Base-by-base conservation (phyloP, 2,797 vertebrate species). In the Tinamus major region DNA sequence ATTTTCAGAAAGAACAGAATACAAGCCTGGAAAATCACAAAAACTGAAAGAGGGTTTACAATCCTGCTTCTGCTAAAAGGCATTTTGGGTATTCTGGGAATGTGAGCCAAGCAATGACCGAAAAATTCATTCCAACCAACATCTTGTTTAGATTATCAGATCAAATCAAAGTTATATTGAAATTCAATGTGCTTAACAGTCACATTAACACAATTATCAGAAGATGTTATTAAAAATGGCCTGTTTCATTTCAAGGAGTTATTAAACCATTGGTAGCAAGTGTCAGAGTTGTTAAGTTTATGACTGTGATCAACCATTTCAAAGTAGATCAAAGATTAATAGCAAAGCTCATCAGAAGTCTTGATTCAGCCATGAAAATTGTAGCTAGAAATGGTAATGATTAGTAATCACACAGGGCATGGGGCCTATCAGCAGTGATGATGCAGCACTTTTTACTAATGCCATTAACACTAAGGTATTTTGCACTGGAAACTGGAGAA, bases 311-410 rank as follows among this genome's bases (percentile, higher is more conserved):
- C 71, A 96, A 69, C 86, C 48, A 5, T 85, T 94, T 95, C 75
- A 82, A 81, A 92, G 85, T 10, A 95, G 75, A 83, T 85, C 70
- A 93, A 83, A 90, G 79, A 95, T 91, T 94, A 91, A 91, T 63
- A 88, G 53, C 53, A 93, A 95, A 92, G 35, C 20, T 65, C 92
- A 87, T 92, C 86, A 94, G 71, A 92, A 85, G 33, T 5, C 41
- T 95, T 88, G 79, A 75, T 93, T 81, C 44, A 89, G 46, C 55
- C 85, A 76, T 49, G 72, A 86, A 83, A 92, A 84, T 41, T 41
- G 20, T 67, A 65, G 37, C 31, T 51, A 62, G 29, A 15, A 77
- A 79, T 18, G 5, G 23, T 42, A 84, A 81, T 1, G 3, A 87
- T 69, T 72, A 93, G 6, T 26, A 87, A 20, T 48, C 53, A 58